Evolutionary conservation across 2,888 invertebrate species (phyloP), one percentile per base, ranked within the genome.

Genomic region (Gari tellinella): DNA sequence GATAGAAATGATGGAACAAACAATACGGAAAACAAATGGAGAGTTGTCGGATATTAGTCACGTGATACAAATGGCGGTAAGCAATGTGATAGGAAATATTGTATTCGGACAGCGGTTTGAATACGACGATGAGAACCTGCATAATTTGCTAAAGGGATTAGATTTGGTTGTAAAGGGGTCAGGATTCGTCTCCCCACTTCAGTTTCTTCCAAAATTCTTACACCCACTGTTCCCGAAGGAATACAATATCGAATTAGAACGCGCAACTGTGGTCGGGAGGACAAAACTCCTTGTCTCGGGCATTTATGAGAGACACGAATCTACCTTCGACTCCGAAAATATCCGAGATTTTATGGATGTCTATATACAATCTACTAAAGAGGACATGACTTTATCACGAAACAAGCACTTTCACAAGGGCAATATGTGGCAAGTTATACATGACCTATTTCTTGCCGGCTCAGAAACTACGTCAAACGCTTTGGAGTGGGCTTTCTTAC

Each of bases 361-460:
- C 25, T 61, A 51, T 25, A 61, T 61, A 15, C 48, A 61, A 25
- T 38, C 40, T 4, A 51, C 48, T 17, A 49, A 41, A 23, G 49
- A 61, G 17, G 61, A 61, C n/a, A 21, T 49, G n/a, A 49, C 38
- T 10, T 41, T 51, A 23, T 23, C 51, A 2, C 49, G 40, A 19
- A 25, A 61, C 15, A 15, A 19, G 1, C 51, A 21, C 19, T 51
- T 61, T 12, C 37, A 61, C 25, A 19, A 49, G 7, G 49, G 37
- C n/a, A 61, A 61, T 17, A 51, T 61, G 12, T 51, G 40, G 14
- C 61, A 51, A 1, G 17, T 61, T 8, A 61, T 61, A n/a, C 25
- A 61, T 41, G 61, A 61, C 19, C 49, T 61, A 12, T 61, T 61
- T n/a, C 37, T 61, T 40, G 48, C 61, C 23, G 61, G 61, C 40